These are phyloP conservation scores for Agonopterix arenella DNA, from an alignment of 2,888 invertebrate species.

Conservation along the genomic window DNA sequence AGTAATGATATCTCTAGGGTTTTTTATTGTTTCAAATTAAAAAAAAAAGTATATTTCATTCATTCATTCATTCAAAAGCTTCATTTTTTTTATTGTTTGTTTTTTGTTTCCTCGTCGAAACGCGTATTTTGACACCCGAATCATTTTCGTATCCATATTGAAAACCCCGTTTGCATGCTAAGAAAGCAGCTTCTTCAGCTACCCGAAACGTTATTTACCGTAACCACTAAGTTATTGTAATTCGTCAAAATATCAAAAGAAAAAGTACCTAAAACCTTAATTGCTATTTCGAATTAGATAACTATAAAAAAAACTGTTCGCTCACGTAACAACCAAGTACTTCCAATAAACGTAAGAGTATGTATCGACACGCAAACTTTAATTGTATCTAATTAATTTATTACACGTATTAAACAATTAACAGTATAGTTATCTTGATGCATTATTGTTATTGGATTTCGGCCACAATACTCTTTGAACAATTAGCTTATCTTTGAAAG, in stretches of 20 bases:
- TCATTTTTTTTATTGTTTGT: too few relatives aligned
- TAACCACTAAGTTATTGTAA: too few relatives aligned
- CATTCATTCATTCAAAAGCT: too few relatives aligned
- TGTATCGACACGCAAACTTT: slow-evolving; percentile 57
- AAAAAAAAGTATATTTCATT: too few relatives aligned
- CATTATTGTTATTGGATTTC: slow-evolving; percentile 68
- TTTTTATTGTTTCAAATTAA: too few relatives aligned
- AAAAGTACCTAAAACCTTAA: slow-evolving; percentile 26
- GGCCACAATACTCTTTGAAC: slow-evolving; percentile 41
- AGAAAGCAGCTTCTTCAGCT: too few relatives aligned
- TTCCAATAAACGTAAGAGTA: slow-evolving; percentile 33
- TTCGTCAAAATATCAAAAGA: slow-evolving; percentile 14
- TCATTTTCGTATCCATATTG: too few relatives aligned
- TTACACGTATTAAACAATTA: slow-evolving; percentile 75
- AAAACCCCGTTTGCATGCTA: too few relatives aligned
- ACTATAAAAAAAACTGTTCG: slow-evolving; percentile 18
- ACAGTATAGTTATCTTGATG: slow-evolving; percentile 63
- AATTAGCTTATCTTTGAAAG: slow-evolving; percentile 71
- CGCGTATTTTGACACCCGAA: too few relatives aligned
- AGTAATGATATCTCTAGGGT: too few relatives aligned
- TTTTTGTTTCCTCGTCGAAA: too few relatives aligned
- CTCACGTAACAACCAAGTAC: slow-evolving; percentile 36
- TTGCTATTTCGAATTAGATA: slow-evolving; percentile 47
- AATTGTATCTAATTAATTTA: slow-evolving; percentile 74
- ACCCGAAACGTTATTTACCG: too few relatives aligned